phyloP scores from a whole-genome alignment of 1,140 invertebrate species.

The Brachionus sp. region DNA sequence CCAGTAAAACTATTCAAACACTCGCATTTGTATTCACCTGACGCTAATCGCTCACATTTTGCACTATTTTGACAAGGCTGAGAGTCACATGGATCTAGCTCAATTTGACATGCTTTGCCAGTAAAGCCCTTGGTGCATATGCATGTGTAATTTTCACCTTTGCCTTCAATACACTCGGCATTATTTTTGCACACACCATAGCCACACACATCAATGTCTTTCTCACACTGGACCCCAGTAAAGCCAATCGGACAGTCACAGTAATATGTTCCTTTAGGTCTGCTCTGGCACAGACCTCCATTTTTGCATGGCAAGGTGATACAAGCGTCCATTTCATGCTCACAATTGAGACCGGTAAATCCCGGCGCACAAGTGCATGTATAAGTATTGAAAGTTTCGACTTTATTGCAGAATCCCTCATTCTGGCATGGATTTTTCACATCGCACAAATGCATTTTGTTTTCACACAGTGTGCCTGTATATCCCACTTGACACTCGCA shows the following conservation, averaged over 20 bases:
- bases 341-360: slow-evolving; percentile 73
- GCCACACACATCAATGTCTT: slow-evolving; percentile 21
- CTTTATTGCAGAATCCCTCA: slow-evolving; percentile 3
- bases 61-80: slow-evolving; percentile 12
- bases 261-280: not conserved
- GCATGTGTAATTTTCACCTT: slow-evolving; percentile 46
- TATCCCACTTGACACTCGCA: not conserved
- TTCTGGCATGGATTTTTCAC: slow-evolving; percentile 14
- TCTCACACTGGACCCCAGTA: not conserved
- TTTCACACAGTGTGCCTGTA: not conserved
- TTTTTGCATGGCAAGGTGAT: slow-evolving; percentile 16
- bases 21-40: slow-evolving; percentile 6
- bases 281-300: slow-evolving; percentile 15
- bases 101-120: slow-evolving; percentile 47
- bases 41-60: not conserved
- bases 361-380: slow-evolving; percentile 69
- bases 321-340: slow-evolving; percentile 53
- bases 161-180: slow-evolving; percentile 29
- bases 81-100: slow-evolving; percentile 10
- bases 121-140: slow-evolving; percentile 45
- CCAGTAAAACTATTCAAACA: not conserved
- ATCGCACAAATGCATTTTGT: not conserved
- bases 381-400: slow-evolving; percentile 47
- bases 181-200: slow-evolving; percentile 10
- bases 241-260: slow-evolving; percentile 40